phyloP scores from a whole-genome alignment of 2,888 invertebrate genomes.

The Allolobophora icterica region DNA sequence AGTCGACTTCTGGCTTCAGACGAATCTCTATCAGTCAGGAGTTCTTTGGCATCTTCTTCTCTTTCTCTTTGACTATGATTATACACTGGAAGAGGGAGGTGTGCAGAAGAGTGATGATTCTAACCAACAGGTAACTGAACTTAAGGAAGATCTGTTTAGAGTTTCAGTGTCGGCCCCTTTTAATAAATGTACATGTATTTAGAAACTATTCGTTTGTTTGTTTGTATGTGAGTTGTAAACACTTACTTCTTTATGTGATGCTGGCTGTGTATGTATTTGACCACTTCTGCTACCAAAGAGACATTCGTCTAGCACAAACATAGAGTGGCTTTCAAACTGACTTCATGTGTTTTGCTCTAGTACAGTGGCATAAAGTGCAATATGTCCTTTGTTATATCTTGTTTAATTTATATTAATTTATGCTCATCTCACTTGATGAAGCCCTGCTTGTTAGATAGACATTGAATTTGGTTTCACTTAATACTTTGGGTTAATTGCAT shows the following conservation, averaged over 20 bases:
- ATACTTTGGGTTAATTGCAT: background rate
- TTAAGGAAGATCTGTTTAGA: background rate
- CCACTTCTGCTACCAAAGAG: background rate
- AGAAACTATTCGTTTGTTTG: background rate
- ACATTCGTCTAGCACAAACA: background rate
- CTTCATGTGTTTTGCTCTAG: background rate
- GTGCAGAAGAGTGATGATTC: conserved; percentile 82
- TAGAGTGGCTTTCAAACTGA: background rate
- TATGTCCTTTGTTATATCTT: background rate
- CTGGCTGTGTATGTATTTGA: background rate
- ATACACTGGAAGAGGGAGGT: conserved; percentile 94
- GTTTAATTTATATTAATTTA: background rate
- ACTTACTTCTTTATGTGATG: background rate
- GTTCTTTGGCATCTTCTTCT: conserved; percentile 89
- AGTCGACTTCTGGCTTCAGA: conserved; percentile 83
- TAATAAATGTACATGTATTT: background rate
- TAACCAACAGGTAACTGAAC: conserved; percentile 74
- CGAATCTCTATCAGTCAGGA: conserved; percentile 71
- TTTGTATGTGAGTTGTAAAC: background rate
- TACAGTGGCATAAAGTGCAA: background rate
- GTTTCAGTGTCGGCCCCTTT: background rate
- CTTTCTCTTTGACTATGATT: conserved; percentile 92
- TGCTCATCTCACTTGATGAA: conserved; percentile 5
- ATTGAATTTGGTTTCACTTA: background rate
- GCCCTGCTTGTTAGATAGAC: background rate